Percentiles rank a stretch among this genome's conserved stretches.
Conservation (phyloP, 2,113 vertebrate species). For the Bujurquina vittata region DNA sequence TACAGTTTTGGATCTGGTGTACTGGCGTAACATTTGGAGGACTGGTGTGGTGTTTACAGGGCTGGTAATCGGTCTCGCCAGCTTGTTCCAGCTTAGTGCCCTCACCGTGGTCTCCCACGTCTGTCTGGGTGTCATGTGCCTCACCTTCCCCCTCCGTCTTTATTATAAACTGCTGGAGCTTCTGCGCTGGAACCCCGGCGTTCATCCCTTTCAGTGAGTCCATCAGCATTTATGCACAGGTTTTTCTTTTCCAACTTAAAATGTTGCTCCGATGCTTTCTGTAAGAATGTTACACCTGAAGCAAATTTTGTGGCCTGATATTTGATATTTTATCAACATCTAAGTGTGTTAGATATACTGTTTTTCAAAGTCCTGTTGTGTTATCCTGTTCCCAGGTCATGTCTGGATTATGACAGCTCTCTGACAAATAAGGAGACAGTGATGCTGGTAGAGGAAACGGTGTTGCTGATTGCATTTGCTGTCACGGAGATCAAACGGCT, state of each 20-base stretch:
- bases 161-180: slow-evolving; percentile 83
- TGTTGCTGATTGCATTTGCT: slow-evolving; percentile 76
- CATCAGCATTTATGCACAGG: neutral
- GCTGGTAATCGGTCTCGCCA: slow-evolving; percentile 84
- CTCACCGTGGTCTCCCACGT: slow-evolving; percentile 84
- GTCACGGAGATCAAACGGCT: slow-evolving; percentile 85
- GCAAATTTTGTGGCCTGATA: neutral
- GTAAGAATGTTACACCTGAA: neutral
- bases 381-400: slow-evolving; percentile 76
- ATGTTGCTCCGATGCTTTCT: neutral
- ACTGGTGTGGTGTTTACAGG: slow-evolving; percentile 86
- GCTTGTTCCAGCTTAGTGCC: slow-evolving; percentile 88
- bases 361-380: neutral
- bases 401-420: slow-evolving; percentile 82
- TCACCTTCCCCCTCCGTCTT: slow-evolving; percentile 85
- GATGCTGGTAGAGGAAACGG: slow-evolving; percentile 79
- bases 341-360: neutral
- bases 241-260: neutral
- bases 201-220: slow-evolving; percentile 88
- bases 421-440: slow-evolving; percentile 87
- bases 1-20: slow-evolving; percentile 85
- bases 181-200: slow-evolving; percentile 77
- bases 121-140: slow-evolving; percentile 81
- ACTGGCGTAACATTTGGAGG: slow-evolving; percentile 83
- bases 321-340: neutral